Percentiles rank a stretch among this genome's conserved stretches.
Evolutionary conservation across 1,140 invertebrate genomes (phyloP).

Genomic region (Anadara kagoshimensis): DNA sequence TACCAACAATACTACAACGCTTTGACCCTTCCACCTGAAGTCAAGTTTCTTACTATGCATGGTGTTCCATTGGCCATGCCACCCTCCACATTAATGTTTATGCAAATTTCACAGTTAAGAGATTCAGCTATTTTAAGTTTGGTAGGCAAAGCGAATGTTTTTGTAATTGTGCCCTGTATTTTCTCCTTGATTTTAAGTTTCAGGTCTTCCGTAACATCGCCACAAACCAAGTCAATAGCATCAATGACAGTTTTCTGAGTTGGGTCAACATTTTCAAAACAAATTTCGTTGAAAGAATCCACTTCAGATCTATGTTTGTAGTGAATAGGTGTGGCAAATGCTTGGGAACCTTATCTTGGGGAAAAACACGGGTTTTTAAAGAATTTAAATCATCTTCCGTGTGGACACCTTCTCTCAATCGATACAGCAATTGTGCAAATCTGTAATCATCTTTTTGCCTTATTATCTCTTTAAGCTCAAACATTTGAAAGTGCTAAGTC

Average conservation of each 20-base stretch:
- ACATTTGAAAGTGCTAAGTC: slow-evolving; percentile 29
- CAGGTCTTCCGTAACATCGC: no score
- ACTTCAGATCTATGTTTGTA: neutral
- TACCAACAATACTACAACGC: no score
- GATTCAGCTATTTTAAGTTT: slow-evolving; percentile 5
- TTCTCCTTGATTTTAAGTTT: no score
- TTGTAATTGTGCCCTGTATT: neutral
- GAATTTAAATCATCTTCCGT: neutral
- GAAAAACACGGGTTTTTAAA: slow-evolving; percentile 2
- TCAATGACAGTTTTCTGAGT: no score
- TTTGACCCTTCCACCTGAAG: neutral
- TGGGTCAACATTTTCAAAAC: neutral
- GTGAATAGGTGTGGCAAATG: neutral
- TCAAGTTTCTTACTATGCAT: neutral
- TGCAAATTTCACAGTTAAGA: slow-evolving; percentile 8
- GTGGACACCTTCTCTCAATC: slow-evolving; percentile 32
- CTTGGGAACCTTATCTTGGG: neutral
- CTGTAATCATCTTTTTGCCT: slow-evolving; percentile 38
- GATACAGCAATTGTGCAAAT: slow-evolving; percentile 42
- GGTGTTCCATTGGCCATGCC: slow-evolving; percentile 30
- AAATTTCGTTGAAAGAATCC: neutral
- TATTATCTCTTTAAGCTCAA: slow-evolving; percentile 37
- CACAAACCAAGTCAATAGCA: no score
- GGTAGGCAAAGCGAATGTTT: slow-evolving; percentile 21
- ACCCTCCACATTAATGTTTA: slow-evolving; percentile 31